Evolutionary conservation across 2,113 vertebrate genomes (phyloP).

Genomic region (Callospermophilus lateralis): DNA sequence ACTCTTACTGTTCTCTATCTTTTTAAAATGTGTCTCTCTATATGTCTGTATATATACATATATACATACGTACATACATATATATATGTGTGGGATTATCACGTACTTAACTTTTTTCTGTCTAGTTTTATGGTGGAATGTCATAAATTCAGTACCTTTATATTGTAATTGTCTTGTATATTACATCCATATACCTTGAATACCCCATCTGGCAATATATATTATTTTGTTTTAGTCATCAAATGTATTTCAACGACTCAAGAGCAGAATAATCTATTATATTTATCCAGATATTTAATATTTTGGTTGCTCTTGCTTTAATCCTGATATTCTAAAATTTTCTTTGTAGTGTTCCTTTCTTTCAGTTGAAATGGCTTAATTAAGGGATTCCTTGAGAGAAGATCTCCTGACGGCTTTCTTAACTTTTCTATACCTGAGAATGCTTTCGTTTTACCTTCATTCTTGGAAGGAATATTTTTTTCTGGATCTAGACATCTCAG

Average conservation of each 20-base stretch:
- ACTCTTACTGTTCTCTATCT: neutral
- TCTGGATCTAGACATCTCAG: neutral
- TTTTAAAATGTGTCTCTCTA: neutral
- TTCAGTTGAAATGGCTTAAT: neutral
- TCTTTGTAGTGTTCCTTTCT: neutral
- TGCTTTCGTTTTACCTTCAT: too few species aligned
- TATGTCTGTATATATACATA: neutral
- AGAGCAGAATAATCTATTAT: neutral
- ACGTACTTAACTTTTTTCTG: neutral
- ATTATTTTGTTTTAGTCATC: neutral
- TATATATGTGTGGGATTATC: neutral
- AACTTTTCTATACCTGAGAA: neutral
- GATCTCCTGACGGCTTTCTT: neutral
- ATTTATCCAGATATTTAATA: neutral
- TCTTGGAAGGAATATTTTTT: neutral
- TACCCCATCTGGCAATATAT: neutral
- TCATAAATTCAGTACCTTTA: neutral
- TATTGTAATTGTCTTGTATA: neutral
- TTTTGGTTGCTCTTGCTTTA: neutral
- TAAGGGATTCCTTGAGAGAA: neutral
- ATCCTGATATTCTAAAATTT: neutral
- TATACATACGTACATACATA: neutral
- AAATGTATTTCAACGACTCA: neutral
- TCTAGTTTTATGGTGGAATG: neutral
- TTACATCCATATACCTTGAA: neutral